These are phyloP conservation scores for Drosophila fulvimacula DNA, from an alignment of 2,888 invertebrate species.

Conservation along the genomic window DNA sequence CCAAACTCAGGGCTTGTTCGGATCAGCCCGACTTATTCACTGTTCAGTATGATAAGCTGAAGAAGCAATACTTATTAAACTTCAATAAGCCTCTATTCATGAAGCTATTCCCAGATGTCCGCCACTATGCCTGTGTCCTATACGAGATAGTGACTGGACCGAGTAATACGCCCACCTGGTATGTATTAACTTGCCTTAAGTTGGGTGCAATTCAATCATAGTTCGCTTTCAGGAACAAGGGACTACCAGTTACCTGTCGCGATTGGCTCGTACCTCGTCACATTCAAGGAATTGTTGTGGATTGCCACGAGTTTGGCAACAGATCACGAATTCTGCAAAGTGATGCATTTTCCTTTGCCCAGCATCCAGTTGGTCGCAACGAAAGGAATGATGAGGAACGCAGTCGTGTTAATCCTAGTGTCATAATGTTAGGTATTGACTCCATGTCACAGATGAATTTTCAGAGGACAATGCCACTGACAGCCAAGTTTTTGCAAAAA, in stretches of 20 bases:
- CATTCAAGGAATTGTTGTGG: constrained; percentile 57
- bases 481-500: constrained; percentile 87
- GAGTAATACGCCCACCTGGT: constrained; percentile 7
- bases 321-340: constrained; percentile 55
- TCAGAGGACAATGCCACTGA: constrained; percentile 90
- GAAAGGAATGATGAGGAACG: constrained; percentile 23
- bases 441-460: constrained; percentile 86
- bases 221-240: constrained; percentile 6
- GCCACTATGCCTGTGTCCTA: constrained; percentile 65
- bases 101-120: constrained; percentile 21
- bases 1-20: constrained; percentile 16
- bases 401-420: constrained; percentile 85
- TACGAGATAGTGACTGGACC: constrained; percentile 47
- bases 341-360: constrained; percentile 86
- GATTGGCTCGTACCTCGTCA: constrained; percentile 50
- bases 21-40: constrained; percentile 35
- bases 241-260: not conserved
- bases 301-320: constrained; percentile 80
- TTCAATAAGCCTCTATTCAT: constrained; percentile 31
- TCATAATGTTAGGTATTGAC: constrained; percentile 91
- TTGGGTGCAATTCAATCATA: not conserved
- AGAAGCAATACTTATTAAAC: constrained; percentile 37
- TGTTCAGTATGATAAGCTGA: constrained; percentile 22
- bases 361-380: constrained; percentile 78
- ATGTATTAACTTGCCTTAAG: not conserved